These are phyloP conservation scores for Actinemys pallida DNA, from an alignment of 2,113 vertebrate species.

Conservation along the genomic window DNA sequence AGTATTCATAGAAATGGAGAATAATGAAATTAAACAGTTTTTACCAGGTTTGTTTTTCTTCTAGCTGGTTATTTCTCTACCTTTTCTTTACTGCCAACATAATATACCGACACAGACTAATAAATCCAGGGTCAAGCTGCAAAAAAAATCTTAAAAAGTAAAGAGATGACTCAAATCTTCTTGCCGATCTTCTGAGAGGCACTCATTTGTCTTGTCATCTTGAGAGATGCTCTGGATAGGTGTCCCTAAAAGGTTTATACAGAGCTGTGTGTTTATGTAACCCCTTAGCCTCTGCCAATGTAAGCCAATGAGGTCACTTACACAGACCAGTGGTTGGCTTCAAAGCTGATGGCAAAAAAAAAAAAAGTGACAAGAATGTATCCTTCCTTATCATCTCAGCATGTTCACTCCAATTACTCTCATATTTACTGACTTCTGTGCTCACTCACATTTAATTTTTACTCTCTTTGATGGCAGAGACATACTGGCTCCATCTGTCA, in stretches of 20 bases:
- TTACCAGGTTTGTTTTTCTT: neutral
- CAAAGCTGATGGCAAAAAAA: conserved; percentile 64
- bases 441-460: conserved; percentile 69
- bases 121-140: neutral
- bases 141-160: neutral
- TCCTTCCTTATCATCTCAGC: conserved; percentile 39
- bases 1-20: neutral
- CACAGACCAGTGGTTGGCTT: conserved; percentile 73
- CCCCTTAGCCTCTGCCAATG: conserved; percentile 50
- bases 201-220: neutral
- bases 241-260: conserved; percentile 27
- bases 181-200: neutral
- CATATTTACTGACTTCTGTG: conserved; percentile 64
- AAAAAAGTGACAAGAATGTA: conserved; percentile 25
- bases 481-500: conserved; percentile 77
- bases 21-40: neutral
- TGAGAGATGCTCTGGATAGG: neutral
- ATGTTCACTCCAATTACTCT: conserved; percentile 62
- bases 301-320: conserved; percentile 59
- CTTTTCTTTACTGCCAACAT: neutral
- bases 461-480: conserved; percentile 73
- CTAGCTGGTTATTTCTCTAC: neutral
- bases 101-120: neutral
- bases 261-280: conserved; percentile 55
- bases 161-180: neutral